These are phyloP conservation scores for Hyalella azteca DNA, from an alignment of 2,888 invertebrate species.

Conservation along the genomic window DNA sequence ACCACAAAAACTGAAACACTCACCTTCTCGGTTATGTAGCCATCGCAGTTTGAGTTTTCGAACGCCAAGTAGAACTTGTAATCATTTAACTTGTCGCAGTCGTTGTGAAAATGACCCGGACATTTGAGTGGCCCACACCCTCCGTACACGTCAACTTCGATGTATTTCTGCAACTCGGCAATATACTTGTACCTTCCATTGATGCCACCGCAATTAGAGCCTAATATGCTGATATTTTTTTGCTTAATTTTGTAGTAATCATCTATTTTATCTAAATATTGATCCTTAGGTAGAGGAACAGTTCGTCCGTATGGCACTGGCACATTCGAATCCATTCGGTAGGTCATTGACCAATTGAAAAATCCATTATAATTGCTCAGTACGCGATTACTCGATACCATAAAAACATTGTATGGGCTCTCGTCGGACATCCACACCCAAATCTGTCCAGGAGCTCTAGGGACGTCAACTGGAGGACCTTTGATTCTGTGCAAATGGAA, in stretches of 20 bases:
- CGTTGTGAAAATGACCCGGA: conserved; percentile 68
- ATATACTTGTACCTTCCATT: conserved; percentile 62
- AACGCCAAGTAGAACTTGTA: conserved; percentile 76
- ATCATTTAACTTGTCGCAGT: conserved; percentile 68
- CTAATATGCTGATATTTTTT: conserved; percentile 59
- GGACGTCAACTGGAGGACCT: conserved; percentile 67
- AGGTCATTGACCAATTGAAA: conserved; percentile 68
- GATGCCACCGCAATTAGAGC: conserved; percentile 61
- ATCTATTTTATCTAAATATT: conserved; percentile 8
- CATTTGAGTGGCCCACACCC: conserved; percentile 62
- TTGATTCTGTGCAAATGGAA: conserved; percentile 68
- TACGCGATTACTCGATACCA: conserved; percentile 62
- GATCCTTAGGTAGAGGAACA: conserved; percentile 36
- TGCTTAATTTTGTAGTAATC: conserved; percentile 55
- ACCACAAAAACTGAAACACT: neutral
- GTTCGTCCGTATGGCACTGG: conserved; percentile 64
- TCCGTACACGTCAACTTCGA: conserved; percentile 62
- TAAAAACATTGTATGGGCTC: conserved; percentile 70
- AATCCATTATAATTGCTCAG: conserved; percentile 67
- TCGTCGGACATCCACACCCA: conserved; percentile 78
- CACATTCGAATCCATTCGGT: conserved; percentile 65
- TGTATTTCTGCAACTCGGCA: conserved; percentile 61
- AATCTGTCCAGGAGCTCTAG: conserved; percentile 66
- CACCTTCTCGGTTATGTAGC: conserved; percentile 74
- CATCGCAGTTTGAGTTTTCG: conserved; percentile 74